Base-by-base conservation (phyloP, 2,888 invertebrate species). In the Leptothorax acervorum region DNA sequence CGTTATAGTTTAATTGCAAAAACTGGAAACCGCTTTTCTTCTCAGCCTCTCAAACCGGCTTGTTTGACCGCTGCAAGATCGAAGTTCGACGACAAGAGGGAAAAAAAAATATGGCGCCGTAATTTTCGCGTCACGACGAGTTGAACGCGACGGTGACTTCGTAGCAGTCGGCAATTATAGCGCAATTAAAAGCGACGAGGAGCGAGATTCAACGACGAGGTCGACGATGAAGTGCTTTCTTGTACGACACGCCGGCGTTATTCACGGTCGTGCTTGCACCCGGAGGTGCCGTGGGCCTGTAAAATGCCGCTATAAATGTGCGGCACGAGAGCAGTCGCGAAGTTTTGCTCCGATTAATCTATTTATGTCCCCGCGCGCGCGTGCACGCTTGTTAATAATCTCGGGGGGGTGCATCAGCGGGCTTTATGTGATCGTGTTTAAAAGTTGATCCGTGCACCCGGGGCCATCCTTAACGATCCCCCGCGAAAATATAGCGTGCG, bases 281-380 rank as follows among this genome's bases (percentile, higher is more conserved):
- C 60, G 70, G 6, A 23, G 76, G 15, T 28, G 65, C 18, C 53
- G 53, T 65, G 39, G 18, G 66, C 78, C 60, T 70, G 66, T 68
- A 70, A 60, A 70, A 15, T 57, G 48, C 23, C 39, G 48, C 48
- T 79, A 71, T 79, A 79, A 79, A 79, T 71, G 60, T 35, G 18
- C 12, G 28, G 35, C 60, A 31, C 39, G 12, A 55, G 42, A 28
- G 28, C 6, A 23, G 18, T 71, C 48, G 60, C 60, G 28, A 79
- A 79, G 60, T 79, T 79, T 71, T 57, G 60, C 71, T 18, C 48
- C 70, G 48, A 79, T 79, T 79, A 79, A 79, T 71, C 48, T 71
- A 71, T 60, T 71, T 79, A 71, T 71, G 79, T 11, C 3, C 1
- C n/a, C 51, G n/a, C 53, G 28, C 55, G n/a, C 42, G 3, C 31